Base-by-base conservation (phyloP, 2,797 vertebrate genomes). In the Aldrovandia affinis region DNA sequence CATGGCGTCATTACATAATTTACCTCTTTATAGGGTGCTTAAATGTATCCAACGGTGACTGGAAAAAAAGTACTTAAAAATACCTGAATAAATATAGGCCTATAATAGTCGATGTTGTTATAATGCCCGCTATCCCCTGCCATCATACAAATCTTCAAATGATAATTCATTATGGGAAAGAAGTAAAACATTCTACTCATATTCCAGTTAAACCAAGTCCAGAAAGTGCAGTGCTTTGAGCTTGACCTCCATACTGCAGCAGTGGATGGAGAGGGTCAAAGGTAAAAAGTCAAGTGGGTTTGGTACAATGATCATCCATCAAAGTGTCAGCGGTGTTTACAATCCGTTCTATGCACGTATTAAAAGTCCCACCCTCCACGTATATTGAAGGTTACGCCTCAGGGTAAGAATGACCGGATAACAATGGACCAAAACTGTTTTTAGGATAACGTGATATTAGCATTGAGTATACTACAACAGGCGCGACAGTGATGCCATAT, bases 211-310 rank as follows among this genome's bases (percentile, higher is more conserved):
- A 70, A 39, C 65, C 65, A 70, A 70, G n/a, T 36, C 14, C 1
- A 36, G 33, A 70, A 36, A 70, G 14, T 36, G 12, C 33, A 36
- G 12, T 39, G 20, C 65, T 70, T 39, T 70, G 65, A 75, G 70
- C 42, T 75, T 75, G 44, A 79, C 42, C 75, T 78, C 75, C 44
- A 12, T n/a, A 54, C n/a, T 52, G 47, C 2, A 30, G 77, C 47
- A 7, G 50, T 79, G 28, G 77, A 44, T 79, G 15, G 10, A 30
- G 50, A 52, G 50, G 77, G 77, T 54, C 22, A 79, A 79, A 79
- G 50, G 77, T 79, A 20, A 54, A 54, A 79, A 47, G 77, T 79
- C 36, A 79, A 79, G 77, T 79, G 77, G 30, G 28, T 28, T 33
- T 79, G 77, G 25, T 50, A 36, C 77, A 14, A 52, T 52, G 28